phyloP scores from a whole-genome alignment of 2,797 vertebrate species.

The Tauraco hartlaubi region DNA sequence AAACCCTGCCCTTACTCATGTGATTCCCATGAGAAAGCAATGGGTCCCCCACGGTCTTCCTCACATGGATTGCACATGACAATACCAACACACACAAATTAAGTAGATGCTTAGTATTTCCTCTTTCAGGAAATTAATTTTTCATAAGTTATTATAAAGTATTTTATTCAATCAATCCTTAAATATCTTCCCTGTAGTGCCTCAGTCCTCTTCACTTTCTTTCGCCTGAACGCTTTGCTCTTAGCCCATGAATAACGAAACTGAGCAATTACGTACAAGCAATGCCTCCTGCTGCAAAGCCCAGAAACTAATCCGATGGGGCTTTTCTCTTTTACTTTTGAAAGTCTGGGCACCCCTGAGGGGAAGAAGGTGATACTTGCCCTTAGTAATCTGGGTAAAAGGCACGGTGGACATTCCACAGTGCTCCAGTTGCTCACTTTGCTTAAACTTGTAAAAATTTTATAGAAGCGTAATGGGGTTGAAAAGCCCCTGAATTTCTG shows the following conservation, averaged over 20 bases:
- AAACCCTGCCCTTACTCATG: background rate
- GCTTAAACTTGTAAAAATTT: conserved; percentile 55
- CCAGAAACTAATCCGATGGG: conserved; percentile 19
- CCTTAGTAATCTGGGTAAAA: conserved; percentile 31
- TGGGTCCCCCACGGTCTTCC: background rate
- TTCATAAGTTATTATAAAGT: conserved; percentile 42
- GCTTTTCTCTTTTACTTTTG: conserved; percentile 25
- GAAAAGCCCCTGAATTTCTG: background rate
- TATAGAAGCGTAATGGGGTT: background rate
- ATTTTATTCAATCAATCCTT: conserved; percentile 6
- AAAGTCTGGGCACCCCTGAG: conserved; percentile 16
- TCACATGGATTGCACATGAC: background rate
- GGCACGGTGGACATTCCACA: background rate
- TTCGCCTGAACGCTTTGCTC: background rate
- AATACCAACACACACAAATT: conserved; percentile 8
- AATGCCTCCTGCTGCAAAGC: conserved; percentile 37
- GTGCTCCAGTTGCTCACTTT: background rate
- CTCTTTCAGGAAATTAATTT: conserved; percentile 46
- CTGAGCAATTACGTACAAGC: conserved; percentile 11
- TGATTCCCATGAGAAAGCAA: conserved; percentile 8
- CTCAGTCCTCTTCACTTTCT: background rate
- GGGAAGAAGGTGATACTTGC: background rate
- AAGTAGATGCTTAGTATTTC: background rate
- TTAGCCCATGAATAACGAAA: conserved; percentile 57
- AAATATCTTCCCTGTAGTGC: background rate